Percentiles rank a stretch among this genome's conserved stretches.
phyloP scores from a whole-genome alignment of 2,113 vertebrate species.

The Rattus rattus region DNA sequence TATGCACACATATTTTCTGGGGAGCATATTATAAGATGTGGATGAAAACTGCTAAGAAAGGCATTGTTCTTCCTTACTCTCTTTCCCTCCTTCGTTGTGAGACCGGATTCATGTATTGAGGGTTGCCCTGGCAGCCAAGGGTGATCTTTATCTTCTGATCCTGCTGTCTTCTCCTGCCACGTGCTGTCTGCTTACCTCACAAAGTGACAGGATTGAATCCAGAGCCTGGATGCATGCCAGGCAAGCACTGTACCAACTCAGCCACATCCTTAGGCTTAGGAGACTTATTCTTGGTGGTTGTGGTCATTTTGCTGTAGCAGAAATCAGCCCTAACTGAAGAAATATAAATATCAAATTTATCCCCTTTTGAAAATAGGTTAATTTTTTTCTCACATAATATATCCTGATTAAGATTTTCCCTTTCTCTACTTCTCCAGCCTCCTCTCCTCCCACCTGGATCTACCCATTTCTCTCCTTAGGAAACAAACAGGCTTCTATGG shows the following conservation, averaged over 20 bases:
- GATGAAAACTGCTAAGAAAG: constrained; percentile 6
- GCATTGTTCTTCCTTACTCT: not conserved
- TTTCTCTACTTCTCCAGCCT: too few relatives aligned
- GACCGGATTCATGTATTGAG: not conserved
- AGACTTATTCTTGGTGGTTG: not conserved
- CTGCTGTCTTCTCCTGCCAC: not conserved
- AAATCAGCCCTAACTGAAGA: not conserved
- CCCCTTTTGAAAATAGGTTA: not conserved
- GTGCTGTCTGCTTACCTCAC: not conserved
- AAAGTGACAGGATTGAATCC: not conserved
- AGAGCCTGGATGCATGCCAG: not conserved
- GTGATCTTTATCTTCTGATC: not conserved
- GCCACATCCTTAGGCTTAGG: not conserved
- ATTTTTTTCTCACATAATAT: not conserved
- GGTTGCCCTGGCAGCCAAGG: not conserved
- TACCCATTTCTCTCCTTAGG: not conserved
- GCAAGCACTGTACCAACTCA: not conserved
- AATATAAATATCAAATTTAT: constrained; percentile 14
- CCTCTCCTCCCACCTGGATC: not conserved
- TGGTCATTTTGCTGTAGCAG: constrained; percentile 1
- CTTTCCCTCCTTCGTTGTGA: not conserved
- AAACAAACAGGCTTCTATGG: not conserved
- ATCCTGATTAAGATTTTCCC: not conserved
- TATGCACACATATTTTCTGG: not conserved
- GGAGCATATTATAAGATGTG: constrained; percentile 7